Evolutionary conservation across 2,888 invertebrate genomes (phyloP).

Genomic region (Zaprionus lineosus): DNA sequence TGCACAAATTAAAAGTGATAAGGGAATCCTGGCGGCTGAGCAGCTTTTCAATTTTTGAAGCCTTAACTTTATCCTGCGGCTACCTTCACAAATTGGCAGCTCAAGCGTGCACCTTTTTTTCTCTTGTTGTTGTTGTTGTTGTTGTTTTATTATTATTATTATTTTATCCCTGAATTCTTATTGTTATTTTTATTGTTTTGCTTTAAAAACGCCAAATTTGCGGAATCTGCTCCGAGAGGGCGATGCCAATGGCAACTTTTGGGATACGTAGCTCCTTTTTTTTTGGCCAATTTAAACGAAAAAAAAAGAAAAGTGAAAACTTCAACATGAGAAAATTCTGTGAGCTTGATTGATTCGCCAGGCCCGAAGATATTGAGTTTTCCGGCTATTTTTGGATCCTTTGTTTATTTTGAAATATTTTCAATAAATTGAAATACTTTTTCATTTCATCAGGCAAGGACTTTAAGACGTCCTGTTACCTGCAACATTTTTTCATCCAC

Average conservation of each 20-base stretch:
- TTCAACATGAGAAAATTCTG: too few species aligned
- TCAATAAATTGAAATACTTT: background rate
- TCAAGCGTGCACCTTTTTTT: slow-evolving; percentile 39
- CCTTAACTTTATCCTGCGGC: slow-evolving; percentile 28
- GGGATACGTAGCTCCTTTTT: too few species aligned
- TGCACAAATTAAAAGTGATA: slow-evolving; percentile 64
- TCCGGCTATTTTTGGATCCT: background rate
- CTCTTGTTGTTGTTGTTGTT: too few species aligned
- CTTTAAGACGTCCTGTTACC: too few species aligned
- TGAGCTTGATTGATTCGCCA: slow-evolving; percentile 14
- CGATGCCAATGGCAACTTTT: too few species aligned
- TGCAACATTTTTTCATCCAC: too few species aligned
- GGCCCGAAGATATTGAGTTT: background rate
- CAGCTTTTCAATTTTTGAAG: slow-evolving; percentile 60
- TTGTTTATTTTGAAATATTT: background rate
- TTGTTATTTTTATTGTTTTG: slow-evolving; percentile 52
- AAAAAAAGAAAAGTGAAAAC: background rate
- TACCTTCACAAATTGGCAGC: slow-evolving; percentile 59
- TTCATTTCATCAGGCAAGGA: too few species aligned
- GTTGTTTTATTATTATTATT: slow-evolving; percentile 46
- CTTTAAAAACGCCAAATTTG: slow-evolving; percentile 6
- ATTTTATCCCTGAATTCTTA: too few species aligned
- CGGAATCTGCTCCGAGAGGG: slow-evolving; percentile 4
- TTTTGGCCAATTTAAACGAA: background rate
- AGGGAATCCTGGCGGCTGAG: slow-evolving; percentile 12